Base-by-base conservation (phyloP, 1,140 invertebrate species). In the Lysiphlebus fabarum region DNA sequence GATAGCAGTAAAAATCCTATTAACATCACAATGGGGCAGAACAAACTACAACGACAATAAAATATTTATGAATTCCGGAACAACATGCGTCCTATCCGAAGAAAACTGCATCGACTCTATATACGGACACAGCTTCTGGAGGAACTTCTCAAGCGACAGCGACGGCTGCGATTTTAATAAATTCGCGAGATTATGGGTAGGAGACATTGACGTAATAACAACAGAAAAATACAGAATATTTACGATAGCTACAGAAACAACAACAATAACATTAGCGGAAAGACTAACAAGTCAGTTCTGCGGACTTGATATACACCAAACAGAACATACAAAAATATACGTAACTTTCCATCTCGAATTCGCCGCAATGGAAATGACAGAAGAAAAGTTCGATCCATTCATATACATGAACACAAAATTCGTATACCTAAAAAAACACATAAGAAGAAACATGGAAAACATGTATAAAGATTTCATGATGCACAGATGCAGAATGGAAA, bases 391-490 rank as follows among this genome's bases (percentile, higher is more conserved):
- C 9, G 65, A 66, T 26, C 14, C 59, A 36, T 12, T 61, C 42
- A 41, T 56, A 7, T 67, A 67, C 10, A 51, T 65, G 1, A 67
- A 67, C 33, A 17, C 63, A 0, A 63, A 65, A 40, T 65, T 67
- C 7, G 11, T 65, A 0, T 67, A 65, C 11, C 58, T 54, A 2
- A 63, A 67, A 10, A 47, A 38, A 8, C 55, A 55, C 17, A 45
- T 59, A 17, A 58, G 53, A 17, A 47, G 10, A 6, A 47, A 57
- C 12, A 41, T 61, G 2, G 43, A 36, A 5, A 7, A 43, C 11
- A n/a, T 62, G 3, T 64, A 67, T 38, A 26, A 34, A 3, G 58
- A 67, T 36, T 33, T 67, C 2, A 0, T 67, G 4, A 9, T 10
- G 8, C 61, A 63, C 8, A 53, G 44, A 43, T 67, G 66, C n/a